phyloP scores from a whole-genome alignment of 2,888 invertebrate species.

The Penaeus monodon region DNA sequence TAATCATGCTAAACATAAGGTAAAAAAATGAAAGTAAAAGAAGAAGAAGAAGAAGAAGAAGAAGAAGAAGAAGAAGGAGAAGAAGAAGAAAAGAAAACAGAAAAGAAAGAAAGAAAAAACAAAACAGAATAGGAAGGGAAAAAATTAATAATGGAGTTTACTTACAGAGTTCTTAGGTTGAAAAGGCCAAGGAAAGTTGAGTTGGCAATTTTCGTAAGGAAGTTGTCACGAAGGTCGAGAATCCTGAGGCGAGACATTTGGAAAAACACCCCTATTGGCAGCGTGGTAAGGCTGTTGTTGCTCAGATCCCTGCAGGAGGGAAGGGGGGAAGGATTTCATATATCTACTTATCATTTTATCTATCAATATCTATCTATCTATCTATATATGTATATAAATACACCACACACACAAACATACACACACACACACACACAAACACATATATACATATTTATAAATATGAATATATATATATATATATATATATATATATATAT shows the following conservation, averaged over 20 bases:
- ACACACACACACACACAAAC: not conserved
- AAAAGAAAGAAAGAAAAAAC: too few relatives aligned
- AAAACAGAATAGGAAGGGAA: too few relatives aligned
- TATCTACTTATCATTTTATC: not conserved
- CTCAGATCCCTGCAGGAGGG: slow-evolving; percentile 68
- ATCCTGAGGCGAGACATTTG: slow-evolving; percentile 67
- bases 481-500: not conserved
- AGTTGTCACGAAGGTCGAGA: slow-evolving; percentile 85
- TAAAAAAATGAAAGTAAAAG: too few relatives aligned
- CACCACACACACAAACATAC: not conserved
- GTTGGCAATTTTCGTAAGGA: slow-evolving; percentile 78
- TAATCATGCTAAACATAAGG: too few relatives aligned
- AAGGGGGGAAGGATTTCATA: not conserved
- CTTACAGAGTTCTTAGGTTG: slow-evolving; percentile 78
- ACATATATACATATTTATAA: slow-evolving; percentile 20
- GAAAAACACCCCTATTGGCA: slow-evolving; percentile 67
- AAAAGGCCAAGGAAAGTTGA: slow-evolving; percentile 82
- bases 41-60: too few relatives aligned
- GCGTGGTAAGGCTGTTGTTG: slow-evolving; percentile 67
- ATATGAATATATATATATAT: slow-evolving; percentile 10
- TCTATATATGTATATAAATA: slow-evolving; percentile 15
- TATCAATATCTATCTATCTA: slow-evolving; percentile 7
- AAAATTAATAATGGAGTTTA: too few relatives aligned
- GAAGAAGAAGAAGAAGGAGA: too few relatives aligned
- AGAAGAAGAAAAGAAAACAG: too few relatives aligned